Conservation (phyloP, 2,113 vertebrate species). For the Uria aalge region DNA sequence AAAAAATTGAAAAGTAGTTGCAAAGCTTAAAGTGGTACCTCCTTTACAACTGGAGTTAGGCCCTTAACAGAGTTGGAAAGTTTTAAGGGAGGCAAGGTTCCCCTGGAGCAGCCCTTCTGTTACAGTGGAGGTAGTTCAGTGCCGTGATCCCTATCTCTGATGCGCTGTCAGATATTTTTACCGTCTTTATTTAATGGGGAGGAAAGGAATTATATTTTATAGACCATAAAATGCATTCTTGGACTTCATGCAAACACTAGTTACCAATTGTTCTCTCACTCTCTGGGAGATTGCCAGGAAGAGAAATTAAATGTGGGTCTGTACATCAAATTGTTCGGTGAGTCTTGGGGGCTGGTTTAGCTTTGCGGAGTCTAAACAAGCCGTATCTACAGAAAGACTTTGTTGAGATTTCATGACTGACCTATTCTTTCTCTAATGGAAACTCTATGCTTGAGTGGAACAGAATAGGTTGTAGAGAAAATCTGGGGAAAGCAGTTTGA, state of each 20-base stretch:
- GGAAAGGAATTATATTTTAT: slow-evolving; percentile 57
- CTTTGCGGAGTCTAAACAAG: not conserved
- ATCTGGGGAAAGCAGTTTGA: not conserved
- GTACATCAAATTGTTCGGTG: not conserved
- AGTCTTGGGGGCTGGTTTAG: not conserved
- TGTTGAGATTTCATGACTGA: not conserved
- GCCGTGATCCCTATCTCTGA: not conserved
- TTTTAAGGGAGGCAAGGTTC: slow-evolving; percentile 41
- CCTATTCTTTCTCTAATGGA: not conserved
- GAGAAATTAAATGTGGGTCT: slow-evolving; percentile 25
- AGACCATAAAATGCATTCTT: slow-evolving; percentile 63
- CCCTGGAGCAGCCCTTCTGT: not conserved
- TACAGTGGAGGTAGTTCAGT: not conserved
- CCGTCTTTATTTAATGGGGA: slow-evolving; percentile 39
- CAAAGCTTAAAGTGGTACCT: not conserved
- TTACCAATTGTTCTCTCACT: slow-evolving; percentile 47
- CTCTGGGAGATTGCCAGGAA: slow-evolving; percentile 19
- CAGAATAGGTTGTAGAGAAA: not conserved
- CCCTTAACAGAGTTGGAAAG: not conserved
- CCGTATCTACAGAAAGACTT: not conserved
- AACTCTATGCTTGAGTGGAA: not conserved
- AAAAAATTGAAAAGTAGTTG: not conserved
- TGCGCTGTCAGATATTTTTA: slow-evolving; percentile 44
- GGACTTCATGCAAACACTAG: slow-evolving; percentile 42
- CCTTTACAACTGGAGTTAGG: not conserved